Conservation (phyloP, 2,888 invertebrate genomes). For the Leptopterna dolabrata region DNA sequence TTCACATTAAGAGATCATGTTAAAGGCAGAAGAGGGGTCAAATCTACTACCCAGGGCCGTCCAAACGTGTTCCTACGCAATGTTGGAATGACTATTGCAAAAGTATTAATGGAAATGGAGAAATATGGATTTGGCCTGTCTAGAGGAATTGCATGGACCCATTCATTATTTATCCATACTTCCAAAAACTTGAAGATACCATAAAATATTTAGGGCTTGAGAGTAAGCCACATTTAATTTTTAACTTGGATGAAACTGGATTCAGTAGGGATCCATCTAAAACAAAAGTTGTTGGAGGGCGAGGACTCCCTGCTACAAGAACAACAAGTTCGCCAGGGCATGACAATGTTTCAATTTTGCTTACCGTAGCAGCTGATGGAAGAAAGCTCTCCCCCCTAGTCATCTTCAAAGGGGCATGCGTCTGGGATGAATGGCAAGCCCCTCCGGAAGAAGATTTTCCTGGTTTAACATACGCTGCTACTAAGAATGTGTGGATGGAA, state of each 20-base stretch:
- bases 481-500: conserved; percentile 37
- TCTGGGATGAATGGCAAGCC: conserved; percentile 66
- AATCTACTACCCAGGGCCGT: conserved; percentile 61
- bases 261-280: conserved; percentile 61
- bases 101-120: conserved; percentile 63
- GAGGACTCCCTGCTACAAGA: conserved; percentile 40
- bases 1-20: neutral
- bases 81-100: conserved; percentile 62
- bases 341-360: conserved; percentile 44
- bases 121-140: conserved; percentile 65
- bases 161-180: conserved; percentile 64
- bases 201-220: conserved; percentile 61
- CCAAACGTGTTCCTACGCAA: conserved; percentile 61
- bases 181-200: neutral
- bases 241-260: conserved; percentile 64
- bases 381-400: conserved; percentile 65
- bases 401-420: conserved; percentile 65
- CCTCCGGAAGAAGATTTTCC: conserved; percentile 62
- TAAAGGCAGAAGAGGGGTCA: neutral
- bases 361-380: conserved; percentile 58
- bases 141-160: conserved; percentile 64
- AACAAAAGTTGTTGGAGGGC: conserved; percentile 60
- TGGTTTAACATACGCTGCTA: conserved; percentile 63
- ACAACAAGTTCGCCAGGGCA: conserved; percentile 28
- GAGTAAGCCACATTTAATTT: conserved; percentile 62